A percentile compares a stretch with the other conserved stretches of the same genome.
Conservation (phyloP, 1,140 invertebrate genomes). For the Hyphantria cunea region DNA sequence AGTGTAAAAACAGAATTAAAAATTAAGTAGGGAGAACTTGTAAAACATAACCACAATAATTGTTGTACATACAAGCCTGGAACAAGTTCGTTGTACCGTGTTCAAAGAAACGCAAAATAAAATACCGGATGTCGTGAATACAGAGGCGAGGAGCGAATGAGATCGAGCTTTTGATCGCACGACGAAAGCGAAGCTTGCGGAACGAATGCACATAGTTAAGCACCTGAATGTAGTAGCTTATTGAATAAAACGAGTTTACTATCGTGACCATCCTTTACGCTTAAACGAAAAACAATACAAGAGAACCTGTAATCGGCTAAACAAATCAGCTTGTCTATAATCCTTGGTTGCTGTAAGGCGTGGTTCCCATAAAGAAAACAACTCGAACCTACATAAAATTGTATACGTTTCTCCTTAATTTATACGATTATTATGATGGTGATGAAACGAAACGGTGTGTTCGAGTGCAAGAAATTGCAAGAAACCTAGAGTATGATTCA, state of each 20-base stretch:
- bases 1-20: background rate
- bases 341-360: background rate
- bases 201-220: conserved; percentile 50
- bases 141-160: conserved; percentile 48
- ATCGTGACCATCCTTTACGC: conserved; percentile 14
- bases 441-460: background rate
- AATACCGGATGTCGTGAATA: conserved; percentile 65
- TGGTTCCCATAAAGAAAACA: no score
- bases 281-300: conserved; percentile 16
- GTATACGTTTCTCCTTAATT: no score
- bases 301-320: background rate
- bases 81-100: conserved; percentile 40
- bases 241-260: conserved; percentile 30
- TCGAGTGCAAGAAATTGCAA: no score
- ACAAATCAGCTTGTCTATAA: background rate
- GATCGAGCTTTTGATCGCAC: conserved; percentile 57
- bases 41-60: conserved; percentile 18
- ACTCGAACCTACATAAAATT: no score
- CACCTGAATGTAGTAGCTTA: conserved; percentile 23
- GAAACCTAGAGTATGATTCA: background rate
- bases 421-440: background rate
- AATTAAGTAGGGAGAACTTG: background rate
- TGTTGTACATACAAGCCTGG: conserved; percentile 17
- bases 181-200: conserved; percentile 60
- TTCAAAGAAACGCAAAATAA: conserved; percentile 52